Conservation (phyloP, 2,113 vertebrate species). For the Ceuthmochares aereus region DNA sequence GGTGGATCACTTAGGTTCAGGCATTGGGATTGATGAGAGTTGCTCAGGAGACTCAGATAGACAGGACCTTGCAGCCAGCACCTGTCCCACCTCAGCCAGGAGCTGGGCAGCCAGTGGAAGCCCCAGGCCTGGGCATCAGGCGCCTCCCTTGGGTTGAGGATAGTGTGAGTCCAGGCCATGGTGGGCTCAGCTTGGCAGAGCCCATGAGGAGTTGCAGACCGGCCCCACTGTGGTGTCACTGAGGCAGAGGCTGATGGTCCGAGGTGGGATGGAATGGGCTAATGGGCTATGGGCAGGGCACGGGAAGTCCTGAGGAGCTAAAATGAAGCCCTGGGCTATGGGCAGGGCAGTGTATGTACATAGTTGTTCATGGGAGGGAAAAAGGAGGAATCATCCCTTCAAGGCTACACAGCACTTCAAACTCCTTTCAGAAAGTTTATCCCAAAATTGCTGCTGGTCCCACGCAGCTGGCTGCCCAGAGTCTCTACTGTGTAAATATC, state of each 20-base stretch:
- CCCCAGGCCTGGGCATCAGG: background rate
- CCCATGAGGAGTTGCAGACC: background rate
- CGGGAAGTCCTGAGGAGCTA: background rate
- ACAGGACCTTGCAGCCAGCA: background rate
- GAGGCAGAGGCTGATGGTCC: background rate
- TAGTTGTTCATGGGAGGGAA: background rate
- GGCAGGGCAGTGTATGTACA: background rate
- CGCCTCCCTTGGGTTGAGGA: background rate
- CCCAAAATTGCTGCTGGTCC: background rate
- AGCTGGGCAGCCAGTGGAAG: background rate
- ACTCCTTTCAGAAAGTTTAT: background rate
- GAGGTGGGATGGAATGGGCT: background rate
- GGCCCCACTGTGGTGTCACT: background rate
- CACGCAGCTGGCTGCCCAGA: background rate
- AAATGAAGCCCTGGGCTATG: background rate
- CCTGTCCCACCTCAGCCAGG: background rate
- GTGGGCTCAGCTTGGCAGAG: background rate
- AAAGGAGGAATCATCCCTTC: background rate
- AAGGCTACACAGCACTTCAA: background rate
- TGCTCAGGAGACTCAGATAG: rapidly evolving
- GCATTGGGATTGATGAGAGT: background rate
- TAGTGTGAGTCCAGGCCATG: rapidly evolving
- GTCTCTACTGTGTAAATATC: background rate
- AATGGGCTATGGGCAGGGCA: background rate
- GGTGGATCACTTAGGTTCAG: background rate